phyloP scores from a whole-genome alignment of 2,113 vertebrate genomes.

The Octodon degus region DNA sequence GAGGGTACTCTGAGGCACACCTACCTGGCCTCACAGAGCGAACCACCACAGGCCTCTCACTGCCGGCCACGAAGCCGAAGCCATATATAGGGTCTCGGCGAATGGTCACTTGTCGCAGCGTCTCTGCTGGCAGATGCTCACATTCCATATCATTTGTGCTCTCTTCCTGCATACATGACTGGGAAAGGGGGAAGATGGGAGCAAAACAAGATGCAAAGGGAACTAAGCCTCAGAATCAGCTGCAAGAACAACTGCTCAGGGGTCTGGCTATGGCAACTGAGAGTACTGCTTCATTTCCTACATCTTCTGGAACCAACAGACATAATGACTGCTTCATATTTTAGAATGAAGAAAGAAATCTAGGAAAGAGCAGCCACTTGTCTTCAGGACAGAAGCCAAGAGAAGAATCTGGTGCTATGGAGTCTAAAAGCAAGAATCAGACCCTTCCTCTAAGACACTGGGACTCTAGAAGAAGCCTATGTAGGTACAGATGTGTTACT shows the following conservation, averaged over 20 bases:
- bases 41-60: constrained; percentile 95
- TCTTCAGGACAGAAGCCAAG: neutral
- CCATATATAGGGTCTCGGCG: constrained; percentile 92
- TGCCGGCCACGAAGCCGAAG: constrained; percentile 97
- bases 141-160: constrained; percentile 95
- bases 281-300: constrained; percentile 39
- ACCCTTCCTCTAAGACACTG: constrained; percentile 3
- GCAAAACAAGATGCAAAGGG: constrained; percentile 77
- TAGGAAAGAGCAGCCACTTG: constrained; percentile 41
- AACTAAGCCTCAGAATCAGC: constrained; percentile 58
- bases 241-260: neutral
- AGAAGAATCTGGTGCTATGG: constrained; percentile 1
- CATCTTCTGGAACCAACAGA: neutral
- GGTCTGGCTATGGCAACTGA: neutral
- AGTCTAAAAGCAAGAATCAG: constrained; percentile 17
- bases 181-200: constrained; percentile 71
- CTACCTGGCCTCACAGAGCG: constrained; percentile 95
- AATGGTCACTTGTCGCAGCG: constrained; percentile 95
- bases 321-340: neutral
- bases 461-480: constrained; percentile 37
- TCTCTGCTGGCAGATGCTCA: constrained; percentile 94
- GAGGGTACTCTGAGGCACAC: constrained; percentile 66
- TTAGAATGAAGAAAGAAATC: constrained; percentile 35
- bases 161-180: constrained; percentile 97
- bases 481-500: constrained; percentile 7